Evolutionary conservation across 2,888 invertebrate genomes (phyloP), one percentile per base, ranked within the genome.

Genomic region (Drosophila mimetica): DNA sequence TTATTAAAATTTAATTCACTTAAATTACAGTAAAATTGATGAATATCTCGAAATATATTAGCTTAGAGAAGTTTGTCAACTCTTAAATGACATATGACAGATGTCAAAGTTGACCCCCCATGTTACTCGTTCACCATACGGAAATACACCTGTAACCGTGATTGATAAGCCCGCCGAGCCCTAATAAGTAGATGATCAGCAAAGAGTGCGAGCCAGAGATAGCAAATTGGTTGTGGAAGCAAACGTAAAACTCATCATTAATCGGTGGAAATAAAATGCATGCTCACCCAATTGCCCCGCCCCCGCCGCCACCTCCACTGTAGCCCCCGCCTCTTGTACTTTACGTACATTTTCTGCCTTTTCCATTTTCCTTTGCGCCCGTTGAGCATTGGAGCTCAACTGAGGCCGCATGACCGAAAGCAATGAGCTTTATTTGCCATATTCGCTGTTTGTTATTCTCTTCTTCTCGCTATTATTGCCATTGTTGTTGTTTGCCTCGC

Each of bases 381-480:
- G 83, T 75, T 87, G 79, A 79, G 83, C 83, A 86, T 50, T 77
- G 71, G 74, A 85, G 83, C 87, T 75, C 83, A 82, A 82, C 86
- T 82, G 88, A 74, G 77, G 77, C 83, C 77, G 75, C 75, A 74
- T 83, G 86, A 79, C 79, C 77, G 82, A 85, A 74, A 87, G 79
- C 76, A 71, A 69, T 70, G 61, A 52, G 74, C 54, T 85, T 85
- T 83, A 85, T 77, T 79, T 86, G 86, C 84, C 81, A 84, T 81
- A 80, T 84, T 81, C 42, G 63, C 65, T 50, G 76, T 73, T 86
- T 86, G 80, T 80, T 75, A 75, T 63, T 74, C 64, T 61, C 58
- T 50, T 59, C 71, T 67, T 51, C 50, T 51, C 42, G 46, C 39
- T 36, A 18, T 34, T 18, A 36, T 36, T 51, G 44, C 36, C 14